phyloP scores from a whole-genome alignment of 2,797 vertebrate species.

The Rhadinocentrus ornatus region DNA sequence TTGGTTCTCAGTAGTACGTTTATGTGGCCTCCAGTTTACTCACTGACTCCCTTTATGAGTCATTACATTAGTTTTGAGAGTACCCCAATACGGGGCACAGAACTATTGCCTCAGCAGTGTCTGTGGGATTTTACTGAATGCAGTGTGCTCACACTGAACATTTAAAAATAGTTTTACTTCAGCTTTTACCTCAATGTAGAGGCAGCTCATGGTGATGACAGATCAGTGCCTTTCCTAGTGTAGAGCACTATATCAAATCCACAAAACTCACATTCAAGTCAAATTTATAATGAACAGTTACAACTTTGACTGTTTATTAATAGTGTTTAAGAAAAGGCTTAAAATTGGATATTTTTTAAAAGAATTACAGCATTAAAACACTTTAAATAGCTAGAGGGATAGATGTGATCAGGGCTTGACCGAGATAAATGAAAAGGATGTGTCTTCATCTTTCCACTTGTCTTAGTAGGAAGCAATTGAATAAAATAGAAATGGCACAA shows the following conservation, averaged over 20 bases:
- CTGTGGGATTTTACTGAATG: constrained; percentile 18
- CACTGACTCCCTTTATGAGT: constrained; percentile 59
- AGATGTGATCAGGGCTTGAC: constrained; percentile 24
- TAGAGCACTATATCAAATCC: neutral
- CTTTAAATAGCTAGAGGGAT: constrained; percentile 8
- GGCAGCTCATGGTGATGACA: neutral
- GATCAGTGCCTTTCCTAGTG: neutral
- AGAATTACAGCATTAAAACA: neutral
- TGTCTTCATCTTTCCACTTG: constrained; percentile 50
- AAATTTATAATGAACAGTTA: too few relatives aligned
- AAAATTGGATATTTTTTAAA: too few relatives aligned
- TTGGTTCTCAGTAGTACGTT: constrained; percentile 48
- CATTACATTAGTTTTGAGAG: constrained; percentile 57
- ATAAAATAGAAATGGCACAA: constrained; percentile 69
- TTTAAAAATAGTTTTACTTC: constrained; percentile 2
- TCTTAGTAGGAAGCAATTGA: constrained; percentile 52
- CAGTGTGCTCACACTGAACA: neutral
- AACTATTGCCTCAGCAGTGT: constrained; percentile 20
- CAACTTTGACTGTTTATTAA: too few relatives aligned
- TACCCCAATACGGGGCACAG: constrained; percentile 39
- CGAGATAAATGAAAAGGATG: constrained; percentile 22
- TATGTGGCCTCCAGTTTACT: constrained; percentile 56
- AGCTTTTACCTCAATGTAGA: neutral
- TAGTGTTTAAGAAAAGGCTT: too few relatives aligned
- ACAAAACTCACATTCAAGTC: too few relatives aligned